Evolutionary conservation across 2,888 invertebrate species (phyloP).

Genomic region (Cylindroiulus punctatus): DNA sequence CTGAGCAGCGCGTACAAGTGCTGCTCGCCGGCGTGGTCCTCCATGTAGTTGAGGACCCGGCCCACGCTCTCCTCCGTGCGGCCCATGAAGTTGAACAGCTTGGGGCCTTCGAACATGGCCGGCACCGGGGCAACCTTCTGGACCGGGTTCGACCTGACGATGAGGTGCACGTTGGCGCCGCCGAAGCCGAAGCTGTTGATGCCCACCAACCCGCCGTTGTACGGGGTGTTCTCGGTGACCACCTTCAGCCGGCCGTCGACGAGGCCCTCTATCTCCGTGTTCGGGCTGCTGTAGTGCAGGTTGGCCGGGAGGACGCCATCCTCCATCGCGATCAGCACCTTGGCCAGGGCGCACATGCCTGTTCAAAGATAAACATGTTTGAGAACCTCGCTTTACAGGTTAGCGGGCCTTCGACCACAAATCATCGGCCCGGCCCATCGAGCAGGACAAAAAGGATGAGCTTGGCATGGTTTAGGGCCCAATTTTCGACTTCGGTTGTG

Average conservation of each 20-base stretch:
- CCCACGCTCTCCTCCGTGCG: slow-evolving; percentile 84
- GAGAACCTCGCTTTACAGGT: not conserved
- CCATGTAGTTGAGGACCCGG: slow-evolving; percentile 71
- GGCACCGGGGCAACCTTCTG: slow-evolving; percentile 67
- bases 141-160: slow-evolving; percentile 82
- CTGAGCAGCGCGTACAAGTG: slow-evolving; percentile 82
- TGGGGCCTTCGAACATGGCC: slow-evolving; percentile 71
- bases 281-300: slow-evolving; percentile 87
- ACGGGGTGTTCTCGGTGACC: slow-evolving; percentile 81
- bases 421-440: too few relatives aligned
- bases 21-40: slow-evolving; percentile 72
- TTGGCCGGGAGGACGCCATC: slow-evolving; percentile 87
- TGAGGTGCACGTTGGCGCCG: slow-evolving; percentile 93
- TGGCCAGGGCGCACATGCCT: slow-evolving; percentile 89
- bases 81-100: slow-evolving; percentile 82
- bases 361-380: slow-evolving; percentile 54
- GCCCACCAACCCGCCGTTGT: slow-evolving; percentile 91
- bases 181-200: slow-evolving; percentile 99
- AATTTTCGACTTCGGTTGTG: too few relatives aligned
- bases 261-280: slow-evolving; percentile 90
- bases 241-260: slow-evolving; percentile 89
- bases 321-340: slow-evolving; percentile 93
- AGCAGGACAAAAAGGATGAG: too few relatives aligned
- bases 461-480: too few relatives aligned
- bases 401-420: not conserved